These are phyloP conservation scores for Pseudochirops cupreus DNA, from an alignment of 2,797 vertebrate species.

Conservation along the genomic window DNA sequence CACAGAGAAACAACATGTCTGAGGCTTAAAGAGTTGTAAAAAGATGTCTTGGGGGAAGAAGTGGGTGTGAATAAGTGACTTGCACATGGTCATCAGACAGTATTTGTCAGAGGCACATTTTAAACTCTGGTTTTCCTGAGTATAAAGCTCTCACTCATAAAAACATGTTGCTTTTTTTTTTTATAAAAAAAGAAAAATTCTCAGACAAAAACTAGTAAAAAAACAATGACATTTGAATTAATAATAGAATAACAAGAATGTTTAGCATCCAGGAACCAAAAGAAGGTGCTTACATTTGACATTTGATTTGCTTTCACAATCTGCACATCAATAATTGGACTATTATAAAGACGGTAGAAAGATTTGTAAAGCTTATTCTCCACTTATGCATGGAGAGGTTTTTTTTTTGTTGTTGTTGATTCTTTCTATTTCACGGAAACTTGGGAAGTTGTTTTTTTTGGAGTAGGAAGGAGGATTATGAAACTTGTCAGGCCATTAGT, in stretches of 20 bases:
- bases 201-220: constrained; percentile 19
- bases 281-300: constrained; percentile 13
- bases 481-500: background rate
- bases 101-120: background rate
- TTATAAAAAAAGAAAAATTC: constrained; percentile 9
- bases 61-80: background rate
- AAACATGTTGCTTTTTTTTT: background rate
- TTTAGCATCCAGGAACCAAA: constrained; percentile 14
- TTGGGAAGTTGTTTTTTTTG: background rate
- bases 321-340: background rate
- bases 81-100: background rate
- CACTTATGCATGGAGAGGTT: background rate
- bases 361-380: background rate
- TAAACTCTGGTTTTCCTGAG: background rate
- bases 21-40: background rate
- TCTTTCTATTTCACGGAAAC: background rate
- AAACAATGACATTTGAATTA: background rate
- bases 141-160: background rate
- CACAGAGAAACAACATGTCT: background rate
- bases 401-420: background rate
- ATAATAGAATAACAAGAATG: background rate
- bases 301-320: background rate
- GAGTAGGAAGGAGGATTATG: background rate
- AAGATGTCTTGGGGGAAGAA: background rate
- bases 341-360: constrained; percentile 4